Evolutionary conservation across 2,888 invertebrate species (phyloP), one percentile per base, ranked within the genome.

Genomic region (Apodemia hepburni): DNA sequence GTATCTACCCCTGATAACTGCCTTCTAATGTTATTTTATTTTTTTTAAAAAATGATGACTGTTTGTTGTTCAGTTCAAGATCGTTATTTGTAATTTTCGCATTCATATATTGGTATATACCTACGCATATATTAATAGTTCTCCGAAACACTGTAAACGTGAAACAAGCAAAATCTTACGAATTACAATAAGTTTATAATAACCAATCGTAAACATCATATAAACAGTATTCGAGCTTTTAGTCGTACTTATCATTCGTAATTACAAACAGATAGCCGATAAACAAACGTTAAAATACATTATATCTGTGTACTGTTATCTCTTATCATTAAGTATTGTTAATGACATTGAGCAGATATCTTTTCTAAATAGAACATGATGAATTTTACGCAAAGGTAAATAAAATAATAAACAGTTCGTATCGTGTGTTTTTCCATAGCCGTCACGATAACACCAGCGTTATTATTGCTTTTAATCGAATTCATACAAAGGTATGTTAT

Each of bases 391-490:
- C 49, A 49, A 22, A 51, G 22, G 51, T 51, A 51, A 47, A 18
- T 49, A 49, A n/a, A n/a, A 45, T 17, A n/a, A n/a, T 42, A 42
- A 42, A 49, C 18, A 51, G 51, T 51, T 51, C 12, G 51, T 4
- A 51, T 22, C 18, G 12, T 22, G 51, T 51, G 51, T 47, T 47
- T 47, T 47, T 47, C 47, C 47, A 47, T 47, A 47, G n/a, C 45
- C 45, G 45, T 45, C 45, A 45, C n/a, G 45, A 45, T 45, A n/a
- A n/a, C 6, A 15, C 12, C 38, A 15, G 2, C n/a, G 45, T 45
- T 45, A 45, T 45, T 45, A 11, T 45, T 45, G 45, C 2, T 45
- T 45, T 45, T 45, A 45, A 45, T 45, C 45, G 15, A 45, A n/a
- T n/a, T n/a, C n/a, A n/a, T 45, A 45, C n/a, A 9, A 2, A 33